These are phyloP conservation scores for Phymatocera aterrima DNA, from an alignment of 2,888 invertebrate genomes.

Conservation along the genomic window DNA sequence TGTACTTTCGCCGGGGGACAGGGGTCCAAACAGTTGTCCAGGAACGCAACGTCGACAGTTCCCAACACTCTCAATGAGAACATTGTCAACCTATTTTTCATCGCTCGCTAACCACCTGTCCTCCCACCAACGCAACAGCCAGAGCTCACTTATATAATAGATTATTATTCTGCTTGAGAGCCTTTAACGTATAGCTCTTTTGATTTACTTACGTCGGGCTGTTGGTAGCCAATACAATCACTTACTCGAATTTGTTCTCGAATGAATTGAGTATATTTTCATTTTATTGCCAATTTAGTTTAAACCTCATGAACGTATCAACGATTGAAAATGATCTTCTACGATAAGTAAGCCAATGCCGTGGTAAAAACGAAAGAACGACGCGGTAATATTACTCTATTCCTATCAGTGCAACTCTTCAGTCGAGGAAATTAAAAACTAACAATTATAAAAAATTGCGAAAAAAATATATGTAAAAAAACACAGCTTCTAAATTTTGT, in stretches of 20 bases:
- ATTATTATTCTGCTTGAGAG: slow-evolving; percentile 13
- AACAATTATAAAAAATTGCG: neutral
- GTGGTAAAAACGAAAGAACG: slow-evolving; percentile 16
- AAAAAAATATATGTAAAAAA: neutral
- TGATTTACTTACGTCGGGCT: slow-evolving; percentile 32
- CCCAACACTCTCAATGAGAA: neutral
- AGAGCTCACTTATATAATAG: slow-evolving; percentile 1
- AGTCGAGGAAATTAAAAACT: slow-evolving; percentile 3
- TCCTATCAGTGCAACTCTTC: slow-evolving; percentile 21
- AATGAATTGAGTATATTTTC: slow-evolving; percentile 28
- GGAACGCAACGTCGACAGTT: neutral
- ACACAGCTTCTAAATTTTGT: slow-evolving; percentile 19
- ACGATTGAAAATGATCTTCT: slow-evolving; percentile 11
- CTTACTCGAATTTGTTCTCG: neutral
- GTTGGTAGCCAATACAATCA: neutral
- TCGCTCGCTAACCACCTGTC: slow-evolving; percentile 1
- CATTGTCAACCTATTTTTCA: slow-evolving; percentile 22
- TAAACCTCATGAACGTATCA: neutral
- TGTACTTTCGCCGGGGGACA: neutral
- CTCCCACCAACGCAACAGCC: neutral
- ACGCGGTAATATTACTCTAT: slow-evolving; percentile 20
- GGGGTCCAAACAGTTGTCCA: neutral
- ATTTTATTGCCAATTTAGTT: slow-evolving; percentile 11
- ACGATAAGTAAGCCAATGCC: slow-evolving; percentile 22
- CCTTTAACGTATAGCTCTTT: slow-evolving; percentile 22